A percentile compares a stretch with the other conserved stretches of the same genome.
phyloP scores from a whole-genome alignment of 2,113 vertebrate species.

The Jaculus jaculus region DNA sequence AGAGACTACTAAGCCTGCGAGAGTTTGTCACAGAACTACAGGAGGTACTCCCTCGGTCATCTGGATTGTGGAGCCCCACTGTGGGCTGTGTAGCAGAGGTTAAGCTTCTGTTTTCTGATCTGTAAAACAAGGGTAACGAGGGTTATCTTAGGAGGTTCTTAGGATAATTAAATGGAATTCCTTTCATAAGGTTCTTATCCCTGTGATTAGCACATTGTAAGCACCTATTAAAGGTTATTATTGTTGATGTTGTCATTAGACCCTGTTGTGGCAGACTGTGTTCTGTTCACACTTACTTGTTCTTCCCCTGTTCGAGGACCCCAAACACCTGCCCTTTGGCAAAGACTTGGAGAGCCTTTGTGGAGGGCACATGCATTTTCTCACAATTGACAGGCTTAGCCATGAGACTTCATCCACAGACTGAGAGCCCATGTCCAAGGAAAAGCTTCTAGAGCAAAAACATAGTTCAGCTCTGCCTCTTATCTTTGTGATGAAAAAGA shows the following conservation, averaged over 20 bases:
- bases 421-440: neutral
- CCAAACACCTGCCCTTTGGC: fast-evolving
- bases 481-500: constrained; percentile 12
- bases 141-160: constrained; percentile 36
- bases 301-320: neutral
- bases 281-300: neutral
- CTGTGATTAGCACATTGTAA: constrained; percentile 25
- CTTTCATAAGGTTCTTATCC: constrained; percentile 55
- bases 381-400: neutral
- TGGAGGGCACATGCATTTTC: fast-evolving
- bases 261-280: neutral
- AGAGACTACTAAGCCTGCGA: neutral
- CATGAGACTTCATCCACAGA: neutral
- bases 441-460: neutral
- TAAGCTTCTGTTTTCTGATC: neutral
- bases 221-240: constrained; percentile 50
- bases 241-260: neutral
- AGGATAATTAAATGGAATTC: constrained; percentile 67
- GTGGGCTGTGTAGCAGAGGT: neutral
- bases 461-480: neutral
- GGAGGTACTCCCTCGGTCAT: no score
- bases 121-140: neutral
- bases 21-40: neutral
- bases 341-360: neutral
- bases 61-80: neutral